Evolutionary conservation across 2,797 vertebrate species (phyloP).

Genomic region (Acrossocheilus wenchowensis): DNA sequence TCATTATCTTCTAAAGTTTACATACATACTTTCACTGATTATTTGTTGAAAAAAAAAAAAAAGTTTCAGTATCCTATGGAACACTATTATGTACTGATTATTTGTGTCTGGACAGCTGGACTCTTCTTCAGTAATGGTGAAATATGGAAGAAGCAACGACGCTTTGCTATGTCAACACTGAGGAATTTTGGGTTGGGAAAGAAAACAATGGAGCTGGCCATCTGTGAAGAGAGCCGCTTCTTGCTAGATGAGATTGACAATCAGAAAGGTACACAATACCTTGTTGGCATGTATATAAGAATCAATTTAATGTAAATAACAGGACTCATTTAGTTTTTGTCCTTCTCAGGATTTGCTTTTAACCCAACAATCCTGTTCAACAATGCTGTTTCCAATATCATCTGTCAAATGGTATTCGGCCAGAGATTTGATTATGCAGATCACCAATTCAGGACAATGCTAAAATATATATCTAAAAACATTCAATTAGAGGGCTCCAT

Average conservation of each 20-base stretch:
- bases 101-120: conserved; percentile 61
- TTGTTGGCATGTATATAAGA: neutral
- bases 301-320: neutral
- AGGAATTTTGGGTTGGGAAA: conserved; percentile 74
- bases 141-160: conserved; percentile 75
- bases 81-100: neutral
- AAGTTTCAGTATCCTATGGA: no score
- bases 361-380: conserved; percentile 73
- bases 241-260: conserved; percentile 72
- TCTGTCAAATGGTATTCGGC: conserved; percentile 79
- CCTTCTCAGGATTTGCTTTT: conserved; percentile 70
- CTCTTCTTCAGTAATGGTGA: conserved; percentile 77
- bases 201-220: conserved; percentile 69
- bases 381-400: conserved; percentile 79
- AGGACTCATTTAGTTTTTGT: neutral
- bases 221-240: conserved; percentile 72
- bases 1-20: neutral
- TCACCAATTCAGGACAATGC: conserved; percentile 72
- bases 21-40: neutral
- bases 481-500: conserved; percentile 76
- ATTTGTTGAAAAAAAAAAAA: neutral
- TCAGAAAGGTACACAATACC: conserved; percentile 67
- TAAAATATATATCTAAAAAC: conserved; percentile 70
- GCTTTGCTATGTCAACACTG: conserved; percentile 75
- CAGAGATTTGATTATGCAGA: conserved; percentile 76